These are phyloP conservation scores for Varroa destructor DNA, from an alignment of 1,140 invertebrate genomes.

Conservation along the genomic window DNA sequence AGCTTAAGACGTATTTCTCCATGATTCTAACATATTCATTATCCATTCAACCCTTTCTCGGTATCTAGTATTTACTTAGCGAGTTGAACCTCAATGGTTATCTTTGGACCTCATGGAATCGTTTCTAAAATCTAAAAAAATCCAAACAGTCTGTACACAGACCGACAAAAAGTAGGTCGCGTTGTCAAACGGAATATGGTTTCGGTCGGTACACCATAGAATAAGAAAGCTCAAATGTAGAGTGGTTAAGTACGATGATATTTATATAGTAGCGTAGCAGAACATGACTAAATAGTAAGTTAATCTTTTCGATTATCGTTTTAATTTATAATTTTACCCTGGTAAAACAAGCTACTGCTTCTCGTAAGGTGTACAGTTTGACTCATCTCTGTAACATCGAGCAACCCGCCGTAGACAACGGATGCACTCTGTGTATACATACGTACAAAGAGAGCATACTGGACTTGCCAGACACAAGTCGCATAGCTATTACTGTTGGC, in stretches of 20 bases:
- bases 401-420: not conserved
- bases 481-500: not conserved
- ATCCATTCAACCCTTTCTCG: not conserved
- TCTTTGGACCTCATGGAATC: not conserved
- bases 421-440: not conserved
- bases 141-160: not conserved
- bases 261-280: not conserved
- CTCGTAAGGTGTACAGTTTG: not conserved
- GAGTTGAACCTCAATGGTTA: not conserved
- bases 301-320: not conserved
- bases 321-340: not conserved
- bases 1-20: not conserved
- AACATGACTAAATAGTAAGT: not conserved
- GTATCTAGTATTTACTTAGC: not conserved
- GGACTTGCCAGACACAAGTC: slow-evolving; percentile 13
- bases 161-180: not conserved
- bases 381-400: not conserved
- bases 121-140: not conserved
- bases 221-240: not conserved
- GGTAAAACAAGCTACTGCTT: not conserved
- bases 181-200: not conserved
- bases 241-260: not conserved
- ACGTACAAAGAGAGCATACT: not conserved
- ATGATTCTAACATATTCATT: not conserved
- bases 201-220: not conserved